Percentiles rank a stretch among this genome's conserved stretches.
phyloP scores from a whole-genome alignment of 2,797 vertebrate species.

The Rhincodon typus region DNA sequence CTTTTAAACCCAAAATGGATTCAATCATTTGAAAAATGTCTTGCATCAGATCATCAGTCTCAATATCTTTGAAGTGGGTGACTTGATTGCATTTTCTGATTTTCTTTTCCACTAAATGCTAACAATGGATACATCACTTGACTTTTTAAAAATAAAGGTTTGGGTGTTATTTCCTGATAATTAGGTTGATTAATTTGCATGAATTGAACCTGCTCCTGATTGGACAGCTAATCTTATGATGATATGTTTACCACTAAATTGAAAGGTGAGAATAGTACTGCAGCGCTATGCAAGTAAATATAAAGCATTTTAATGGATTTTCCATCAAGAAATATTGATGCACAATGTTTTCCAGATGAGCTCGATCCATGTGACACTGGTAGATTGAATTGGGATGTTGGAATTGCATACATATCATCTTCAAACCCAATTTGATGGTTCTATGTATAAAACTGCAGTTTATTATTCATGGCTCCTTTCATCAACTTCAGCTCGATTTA shows the following conservation, averaged over 20 bases:
- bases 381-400: background rate
- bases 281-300: background rate
- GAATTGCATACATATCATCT: background rate
- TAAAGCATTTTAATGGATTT: background rate
- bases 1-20: background rate
- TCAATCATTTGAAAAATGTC: background rate
- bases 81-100: background rate
- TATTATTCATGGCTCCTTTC: background rate
- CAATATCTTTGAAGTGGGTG: background rate
- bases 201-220: background rate
- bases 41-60: background rate
- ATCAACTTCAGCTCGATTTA: background rate
- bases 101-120: background rate
- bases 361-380: background rate
- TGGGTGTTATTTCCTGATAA: background rate
- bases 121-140: constrained; percentile 6
- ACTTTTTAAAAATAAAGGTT: background rate
- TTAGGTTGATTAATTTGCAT: constrained; percentile 21
- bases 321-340: constrained; percentile 7
- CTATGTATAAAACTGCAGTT: background rate
- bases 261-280: background rate
- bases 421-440: background rate
- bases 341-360: background rate
- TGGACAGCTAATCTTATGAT: constrained; percentile 18
- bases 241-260: background rate